Evolutionary conservation across 2,113 vertebrate genomes (phyloP).

Genomic region (Pitta sordida): DNA sequence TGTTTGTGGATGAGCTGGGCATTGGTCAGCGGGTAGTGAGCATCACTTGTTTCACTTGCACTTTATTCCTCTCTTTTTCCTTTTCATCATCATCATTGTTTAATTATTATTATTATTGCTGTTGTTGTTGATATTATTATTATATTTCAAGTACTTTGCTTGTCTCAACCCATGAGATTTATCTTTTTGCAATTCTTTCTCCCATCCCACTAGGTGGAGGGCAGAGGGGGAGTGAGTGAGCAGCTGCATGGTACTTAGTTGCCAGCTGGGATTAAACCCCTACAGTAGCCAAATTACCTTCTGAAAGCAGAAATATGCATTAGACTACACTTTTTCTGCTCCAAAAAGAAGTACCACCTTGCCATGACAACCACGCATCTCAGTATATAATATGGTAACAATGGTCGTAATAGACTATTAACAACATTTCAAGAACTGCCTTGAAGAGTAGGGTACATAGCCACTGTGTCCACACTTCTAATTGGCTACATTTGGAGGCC

Average conservation of each 20-base stretch:
- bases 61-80: neutral
- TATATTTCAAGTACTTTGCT: neutral
- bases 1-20: neutral
- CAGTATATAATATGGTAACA: neutral
- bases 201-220: neutral
- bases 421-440: neutral
- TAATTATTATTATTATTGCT: neutral
- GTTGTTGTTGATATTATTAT: neutral
- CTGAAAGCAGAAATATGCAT: neutral
- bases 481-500: neutral
- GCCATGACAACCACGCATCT: neutral
- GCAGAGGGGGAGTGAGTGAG: accelerated
- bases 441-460: neutral
- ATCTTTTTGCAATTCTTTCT: neutral
- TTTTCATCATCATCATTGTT: neutral
- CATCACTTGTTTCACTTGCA: neutral
- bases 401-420: neutral
- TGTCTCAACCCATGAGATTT: neutral
- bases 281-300: neutral
- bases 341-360: neutral
- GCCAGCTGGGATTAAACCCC: neutral
- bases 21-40: neutral
- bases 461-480: neutral
- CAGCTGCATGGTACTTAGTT: neutral
- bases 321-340: neutral